These are phyloP conservation scores for Rhineura floridana DNA, from an alignment of 2,113 vertebrate species.

Conservation along the genomic window DNA sequence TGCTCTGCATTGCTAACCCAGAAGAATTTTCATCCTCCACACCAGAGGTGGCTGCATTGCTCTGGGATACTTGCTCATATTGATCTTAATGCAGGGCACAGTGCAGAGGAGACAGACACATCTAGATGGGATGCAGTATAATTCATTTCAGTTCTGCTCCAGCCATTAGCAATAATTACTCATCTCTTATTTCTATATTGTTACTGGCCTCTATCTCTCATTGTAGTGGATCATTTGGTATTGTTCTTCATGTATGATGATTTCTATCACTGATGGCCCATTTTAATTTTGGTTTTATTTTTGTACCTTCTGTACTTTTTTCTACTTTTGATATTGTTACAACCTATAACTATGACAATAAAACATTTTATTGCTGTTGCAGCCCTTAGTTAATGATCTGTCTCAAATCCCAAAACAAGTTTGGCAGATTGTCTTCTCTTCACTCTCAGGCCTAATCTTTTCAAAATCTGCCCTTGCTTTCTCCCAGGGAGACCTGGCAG, in stretches of 20 bases:
- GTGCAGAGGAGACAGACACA: background rate
- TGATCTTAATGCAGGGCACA: background rate
- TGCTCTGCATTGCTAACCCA: background rate
- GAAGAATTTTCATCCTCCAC: background rate
- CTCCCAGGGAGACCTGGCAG: background rate
- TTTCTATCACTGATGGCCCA: background rate
- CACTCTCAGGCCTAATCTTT: background rate
- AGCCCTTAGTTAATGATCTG: background rate
- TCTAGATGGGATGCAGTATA: background rate
- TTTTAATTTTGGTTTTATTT: background rate
- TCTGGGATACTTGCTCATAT: background rate
- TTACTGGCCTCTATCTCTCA: background rate
- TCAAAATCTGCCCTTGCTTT: background rate
- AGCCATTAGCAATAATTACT: background rate
- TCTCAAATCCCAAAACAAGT: background rate
- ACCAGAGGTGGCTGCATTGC: background rate
- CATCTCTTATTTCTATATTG: background rate
- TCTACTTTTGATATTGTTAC: constrained; percentile 24
- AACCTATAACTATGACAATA: background rate
- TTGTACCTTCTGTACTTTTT: background rate
- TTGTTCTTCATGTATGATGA: background rate
- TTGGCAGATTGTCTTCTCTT: background rate
- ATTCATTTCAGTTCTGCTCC: background rate
- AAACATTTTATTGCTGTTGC: background rate
- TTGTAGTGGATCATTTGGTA: background rate